Evolutionary conservation across 2,113 vertebrate species (phyloP).

Genomic region (Acrocephalus kingi): DNA sequence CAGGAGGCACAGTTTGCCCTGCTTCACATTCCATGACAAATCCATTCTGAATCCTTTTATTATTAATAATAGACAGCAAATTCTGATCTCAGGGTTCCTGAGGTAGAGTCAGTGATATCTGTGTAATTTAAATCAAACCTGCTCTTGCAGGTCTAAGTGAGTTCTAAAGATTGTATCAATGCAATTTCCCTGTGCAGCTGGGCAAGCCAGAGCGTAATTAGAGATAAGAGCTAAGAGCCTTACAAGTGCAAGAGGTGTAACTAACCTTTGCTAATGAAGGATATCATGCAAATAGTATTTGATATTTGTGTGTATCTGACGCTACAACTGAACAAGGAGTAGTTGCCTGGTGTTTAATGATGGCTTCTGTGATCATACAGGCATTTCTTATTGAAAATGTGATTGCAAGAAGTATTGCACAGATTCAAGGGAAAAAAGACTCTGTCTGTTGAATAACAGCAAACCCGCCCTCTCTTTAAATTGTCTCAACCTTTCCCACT

Average conservation of each 20-base stretch:
- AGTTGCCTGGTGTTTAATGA: not conserved
- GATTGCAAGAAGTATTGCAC: not conserved
- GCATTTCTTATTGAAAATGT: not conserved
- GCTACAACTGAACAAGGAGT: not conserved
- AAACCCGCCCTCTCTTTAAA: not conserved
- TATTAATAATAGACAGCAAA: slow-evolving; percentile 55
- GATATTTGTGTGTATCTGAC: not conserved
- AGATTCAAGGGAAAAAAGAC: not conserved
- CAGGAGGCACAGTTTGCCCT: not conserved
- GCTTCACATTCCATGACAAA: slow-evolving; percentile 44
- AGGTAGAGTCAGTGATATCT: slow-evolving; percentile 24
- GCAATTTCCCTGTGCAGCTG: slow-evolving; percentile 52
- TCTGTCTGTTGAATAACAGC: not conserved
- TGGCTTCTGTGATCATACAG: not conserved
- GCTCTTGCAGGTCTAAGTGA: slow-evolving; percentile 25
- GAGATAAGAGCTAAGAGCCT: slow-evolving; percentile 44
- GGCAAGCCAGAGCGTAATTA: slow-evolving; percentile 11
- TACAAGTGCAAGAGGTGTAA: slow-evolving; percentile 27
- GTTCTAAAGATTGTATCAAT: slow-evolving; percentile 58
- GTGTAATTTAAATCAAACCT: slow-evolving; percentile 58
- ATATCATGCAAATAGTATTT: slow-evolving; percentile 26
- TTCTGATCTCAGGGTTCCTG: slow-evolving; percentile 45
- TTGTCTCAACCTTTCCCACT: not conserved
- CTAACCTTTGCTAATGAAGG: slow-evolving; percentile 58
- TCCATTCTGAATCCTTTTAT: slow-evolving; percentile 45